Conservation (phyloP, 1,140 invertebrate species). For the Trichonephila clavipes region DNA sequence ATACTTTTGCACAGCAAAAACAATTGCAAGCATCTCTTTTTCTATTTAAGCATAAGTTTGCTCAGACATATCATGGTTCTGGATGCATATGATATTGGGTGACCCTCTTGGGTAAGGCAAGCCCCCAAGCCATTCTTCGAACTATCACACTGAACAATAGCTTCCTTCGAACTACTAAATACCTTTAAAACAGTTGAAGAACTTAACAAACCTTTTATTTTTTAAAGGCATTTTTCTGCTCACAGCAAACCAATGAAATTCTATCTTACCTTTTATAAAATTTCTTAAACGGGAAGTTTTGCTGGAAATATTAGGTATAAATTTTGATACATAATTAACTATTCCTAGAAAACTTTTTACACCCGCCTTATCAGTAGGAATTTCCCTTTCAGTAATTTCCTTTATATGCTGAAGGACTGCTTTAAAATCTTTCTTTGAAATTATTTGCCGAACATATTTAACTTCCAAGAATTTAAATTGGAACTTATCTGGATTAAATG, state of each 20-base stretch:
- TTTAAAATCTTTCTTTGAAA: conserved; percentile 65
- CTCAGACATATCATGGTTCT: conserved; percentile 79
- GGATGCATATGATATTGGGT: conserved; percentile 81
- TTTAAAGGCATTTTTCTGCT: conserved; percentile 31
- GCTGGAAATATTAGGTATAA: conserved; percentile 61
- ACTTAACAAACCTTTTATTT: conserved; percentile 17
- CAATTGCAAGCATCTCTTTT: conserved; percentile 82
- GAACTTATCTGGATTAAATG: conserved; percentile 67
- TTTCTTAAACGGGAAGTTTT: conserved; percentile 48
- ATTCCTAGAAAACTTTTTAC: conserved; percentile 58
- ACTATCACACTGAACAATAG: conserved; percentile 59
- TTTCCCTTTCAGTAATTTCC: conserved; percentile 50
- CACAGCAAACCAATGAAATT: conserved; percentile 23
- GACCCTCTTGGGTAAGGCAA: conserved; percentile 44
- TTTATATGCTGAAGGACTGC: conserved; percentile 47
- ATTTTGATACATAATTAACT: conserved; percentile 65
- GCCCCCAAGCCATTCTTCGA: conserved; percentile 63
- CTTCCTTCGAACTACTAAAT: not conserved
- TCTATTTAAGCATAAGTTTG: conserved; percentile 82
- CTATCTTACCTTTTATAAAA: conserved; percentile 36
- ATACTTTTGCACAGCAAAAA: conserved; percentile 81
- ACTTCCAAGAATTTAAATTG: conserved; percentile 62
- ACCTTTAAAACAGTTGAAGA: conserved; percentile 1
- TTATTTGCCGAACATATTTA: conserved; percentile 67
- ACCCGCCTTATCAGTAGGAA: conserved; percentile 44